Percentiles rank a stretch among this genome's conserved stretches.
Evolutionary conservation across 2,888 invertebrate species (phyloP).

Genomic region (Thymelicus acteon): DNA sequence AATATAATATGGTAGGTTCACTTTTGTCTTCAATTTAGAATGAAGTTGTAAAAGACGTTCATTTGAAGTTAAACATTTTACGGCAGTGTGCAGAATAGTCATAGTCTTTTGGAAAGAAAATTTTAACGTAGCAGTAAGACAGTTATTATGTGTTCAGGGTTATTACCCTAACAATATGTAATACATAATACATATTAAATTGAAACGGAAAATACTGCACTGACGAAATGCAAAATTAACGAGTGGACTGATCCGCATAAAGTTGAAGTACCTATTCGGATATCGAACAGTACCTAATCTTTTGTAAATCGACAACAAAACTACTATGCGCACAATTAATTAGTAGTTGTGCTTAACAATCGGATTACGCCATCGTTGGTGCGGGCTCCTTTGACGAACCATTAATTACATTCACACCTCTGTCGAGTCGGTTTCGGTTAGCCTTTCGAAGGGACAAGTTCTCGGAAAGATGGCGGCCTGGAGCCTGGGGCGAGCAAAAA

Average conservation of each 20-base stretch:
- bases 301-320: neutral
- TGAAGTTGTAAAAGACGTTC: too few relatives aligned
- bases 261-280: neutral
- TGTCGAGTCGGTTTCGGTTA: slow-evolving; percentile 52
- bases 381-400: slow-evolving; percentile 70
- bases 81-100: too few relatives aligned
- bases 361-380: slow-evolving; percentile 32
- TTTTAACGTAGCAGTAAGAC: too few relatives aligned
- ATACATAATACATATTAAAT: too few relatives aligned
- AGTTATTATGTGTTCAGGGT: too few relatives aligned
- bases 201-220: too few relatives aligned
- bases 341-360: slow-evolving; percentile 37
- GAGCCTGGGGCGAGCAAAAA: slow-evolving; percentile 63
- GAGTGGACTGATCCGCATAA: too few relatives aligned
- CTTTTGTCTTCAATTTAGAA: too few relatives aligned
- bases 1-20: neutral
- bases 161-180: too few relatives aligned
- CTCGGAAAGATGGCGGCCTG: slow-evolving; percentile 68
- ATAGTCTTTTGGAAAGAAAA: too few relatives aligned
- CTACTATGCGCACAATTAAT: slow-evolving; percentile 19
- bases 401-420: slow-evolving; percentile 84
- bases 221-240: too few relatives aligned
- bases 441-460: slow-evolving; percentile 66
- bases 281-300: neutral
- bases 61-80: too few relatives aligned